Conservation (phyloP, 1,140 invertebrate species). For the Cryptotermes secundus region DNA sequence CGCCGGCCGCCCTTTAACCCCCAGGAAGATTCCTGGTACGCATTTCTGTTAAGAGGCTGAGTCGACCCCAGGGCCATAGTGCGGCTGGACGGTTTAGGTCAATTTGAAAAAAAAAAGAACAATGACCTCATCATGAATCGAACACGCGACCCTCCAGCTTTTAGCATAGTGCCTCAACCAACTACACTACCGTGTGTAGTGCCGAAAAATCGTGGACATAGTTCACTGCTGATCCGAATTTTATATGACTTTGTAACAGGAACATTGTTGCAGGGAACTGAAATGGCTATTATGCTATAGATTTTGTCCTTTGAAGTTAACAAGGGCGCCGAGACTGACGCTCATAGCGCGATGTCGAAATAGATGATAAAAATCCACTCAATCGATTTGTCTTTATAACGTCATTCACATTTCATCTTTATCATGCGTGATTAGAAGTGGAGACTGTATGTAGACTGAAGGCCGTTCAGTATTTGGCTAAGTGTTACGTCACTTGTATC, state of each 20-base stretch:
- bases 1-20: too few relatives aligned
- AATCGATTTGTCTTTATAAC: background rate
- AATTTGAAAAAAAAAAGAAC: too few relatives aligned
- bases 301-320: background rate
- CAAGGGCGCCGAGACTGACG: background rate
- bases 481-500: background rate
- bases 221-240: background rate
- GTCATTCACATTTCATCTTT: background rate
- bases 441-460: background rate
- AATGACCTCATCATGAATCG: too few relatives aligned
- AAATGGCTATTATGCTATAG: background rate
- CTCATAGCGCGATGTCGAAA: background rate
- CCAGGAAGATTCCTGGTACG: too few relatives aligned
- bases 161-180: too few relatives aligned
- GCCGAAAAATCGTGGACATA: background rate
- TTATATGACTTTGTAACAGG: background rate
- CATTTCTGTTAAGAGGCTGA: too few relatives aligned
- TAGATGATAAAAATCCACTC: background rate
- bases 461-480: background rate
- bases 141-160: too few relatives aligned
- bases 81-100: too few relatives aligned
- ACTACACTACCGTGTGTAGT: too few relatives aligned
- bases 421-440: background rate
- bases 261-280: background rate
- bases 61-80: too few relatives aligned